These are phyloP conservation scores for Molossus alvarezi DNA, from an alignment of 2,797 vertebrate species.

Conservation along the genomic window DNA sequence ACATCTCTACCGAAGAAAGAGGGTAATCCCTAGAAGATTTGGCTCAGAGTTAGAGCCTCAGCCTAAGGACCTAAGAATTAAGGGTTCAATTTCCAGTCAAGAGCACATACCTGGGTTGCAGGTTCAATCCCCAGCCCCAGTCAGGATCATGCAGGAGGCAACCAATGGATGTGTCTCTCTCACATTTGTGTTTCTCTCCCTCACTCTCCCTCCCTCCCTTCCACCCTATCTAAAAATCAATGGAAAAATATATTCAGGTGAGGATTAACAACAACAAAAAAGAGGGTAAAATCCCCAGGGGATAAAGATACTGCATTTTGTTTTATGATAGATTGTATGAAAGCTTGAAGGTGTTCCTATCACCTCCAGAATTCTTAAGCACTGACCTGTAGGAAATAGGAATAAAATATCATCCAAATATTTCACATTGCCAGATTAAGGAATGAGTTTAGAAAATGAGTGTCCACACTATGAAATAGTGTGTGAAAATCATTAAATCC, in stretches of 20 bases:
- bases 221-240: too few relatives aligned
- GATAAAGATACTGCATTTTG: background rate
- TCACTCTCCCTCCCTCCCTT: too few relatives aligned
- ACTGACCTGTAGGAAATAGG: background rate
- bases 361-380: background rate
- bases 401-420: slow-evolving; percentile 9
- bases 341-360: background rate
- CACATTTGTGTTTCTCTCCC: too few relatives aligned
- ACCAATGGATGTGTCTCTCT: too few relatives aligned
- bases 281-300: background rate
- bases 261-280: background rate
- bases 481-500: background rate
- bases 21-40: too few relatives aligned
- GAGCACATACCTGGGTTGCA: too few relatives aligned
- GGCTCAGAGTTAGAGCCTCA: too few relatives aligned
- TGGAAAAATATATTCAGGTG: too few relatives aligned
- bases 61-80: too few relatives aligned
- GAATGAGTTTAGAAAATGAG: background rate
- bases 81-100: too few relatives aligned
- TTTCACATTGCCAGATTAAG: background rate
- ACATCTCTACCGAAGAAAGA: background rate
- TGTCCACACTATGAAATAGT: background rate
- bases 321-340: background rate
- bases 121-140: too few relatives aligned
- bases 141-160: too few relatives aligned